Evolutionary conservation across 35 echinoderm and acorn worm genomes (phyloP).

Genomic region (Hemicentrotus pulcherrimus): DNA sequence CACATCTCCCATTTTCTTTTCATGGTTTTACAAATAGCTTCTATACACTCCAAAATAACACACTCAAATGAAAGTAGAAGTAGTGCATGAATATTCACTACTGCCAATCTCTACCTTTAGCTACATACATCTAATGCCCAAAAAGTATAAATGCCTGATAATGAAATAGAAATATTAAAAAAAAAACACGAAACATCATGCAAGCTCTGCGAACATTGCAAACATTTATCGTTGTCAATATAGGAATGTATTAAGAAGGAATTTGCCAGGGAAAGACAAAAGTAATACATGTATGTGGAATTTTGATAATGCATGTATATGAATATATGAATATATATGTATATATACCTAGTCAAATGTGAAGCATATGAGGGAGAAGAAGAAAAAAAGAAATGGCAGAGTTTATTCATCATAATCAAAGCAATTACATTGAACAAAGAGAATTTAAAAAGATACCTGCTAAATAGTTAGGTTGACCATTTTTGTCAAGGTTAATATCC

Average conservation of each 20-base stretch:
- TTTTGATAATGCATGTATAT: background rate
- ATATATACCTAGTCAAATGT: background rate
- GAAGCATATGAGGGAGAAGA: background rate
- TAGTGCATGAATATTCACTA: background rate
- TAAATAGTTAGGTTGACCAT: no score
- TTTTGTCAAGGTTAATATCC: no score
- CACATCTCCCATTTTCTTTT: background rate
- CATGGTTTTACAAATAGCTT: background rate
- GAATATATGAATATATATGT: background rate
- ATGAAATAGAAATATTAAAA: background rate
- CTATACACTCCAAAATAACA: background rate
- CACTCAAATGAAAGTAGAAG: background rate
- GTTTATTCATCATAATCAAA: background rate
- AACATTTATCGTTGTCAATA: background rate
- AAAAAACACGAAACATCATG: background rate
- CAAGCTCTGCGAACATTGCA: background rate
- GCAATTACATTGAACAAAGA: background rate
- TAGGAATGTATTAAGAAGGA: background rate
- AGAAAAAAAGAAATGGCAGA: background rate
- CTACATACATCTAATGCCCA: background rate
- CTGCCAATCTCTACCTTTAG: background rate
- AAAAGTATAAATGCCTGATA: background rate
- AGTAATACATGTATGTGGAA: background rate
- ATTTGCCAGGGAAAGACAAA: background rate
- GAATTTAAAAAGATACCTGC: no score